Base-by-base conservation (phyloP, 2,888 invertebrate species). In the Ennomos quercinarius region DNA sequence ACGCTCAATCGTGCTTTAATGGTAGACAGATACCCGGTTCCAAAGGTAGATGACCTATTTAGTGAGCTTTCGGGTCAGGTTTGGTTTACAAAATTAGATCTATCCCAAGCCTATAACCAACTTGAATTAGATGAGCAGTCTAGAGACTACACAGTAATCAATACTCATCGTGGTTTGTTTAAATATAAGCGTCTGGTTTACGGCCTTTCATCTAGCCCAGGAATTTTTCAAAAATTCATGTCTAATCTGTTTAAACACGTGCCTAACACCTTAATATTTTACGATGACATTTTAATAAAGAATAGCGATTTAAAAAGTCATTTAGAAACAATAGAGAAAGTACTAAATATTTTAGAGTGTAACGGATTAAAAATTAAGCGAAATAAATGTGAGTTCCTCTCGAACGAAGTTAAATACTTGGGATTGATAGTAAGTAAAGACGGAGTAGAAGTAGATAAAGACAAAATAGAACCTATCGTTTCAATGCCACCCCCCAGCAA, bases 11-110 rank as follows among this genome's bases (percentile, higher is more conserved):
- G 50, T 9, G 63, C 57, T 0, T 48, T 62, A 17, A 12, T 38
- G 40, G 53, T 70, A 12, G 71, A 72, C 47, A 49, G 61, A n/a
- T 72, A 59, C 50, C 68, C 65, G 1, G 44, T 72, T 8, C 66
- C 68, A 9, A 60, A 48, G n/a, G 43, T 64, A 0, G 63, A 71
- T 0, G 67, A 71, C 17, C 34, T 67, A 10, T 44, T 68, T 10
- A 40, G 42, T 11, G 27, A 60, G 2, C 10, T 70, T 1, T 46
- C 44, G 12, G 68, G 67, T 0, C 44, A 34, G 36, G 8, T 41
- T n/a, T 46, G 37, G 10, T 64, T 61, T 38, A 50, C 61, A 2
- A 71, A 69, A 41, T 36, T 72, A 10, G 70, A 70, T 39, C 47
- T 71, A 8, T 66, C 65, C 0, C 59, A 64, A 11, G 67, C 69